A percentile compares a stretch with the other conserved stretches of the same genome.
phyloP scores from a whole-genome alignment of 2,888 invertebrate genomes.

The Galerucella pusilla region DNA sequence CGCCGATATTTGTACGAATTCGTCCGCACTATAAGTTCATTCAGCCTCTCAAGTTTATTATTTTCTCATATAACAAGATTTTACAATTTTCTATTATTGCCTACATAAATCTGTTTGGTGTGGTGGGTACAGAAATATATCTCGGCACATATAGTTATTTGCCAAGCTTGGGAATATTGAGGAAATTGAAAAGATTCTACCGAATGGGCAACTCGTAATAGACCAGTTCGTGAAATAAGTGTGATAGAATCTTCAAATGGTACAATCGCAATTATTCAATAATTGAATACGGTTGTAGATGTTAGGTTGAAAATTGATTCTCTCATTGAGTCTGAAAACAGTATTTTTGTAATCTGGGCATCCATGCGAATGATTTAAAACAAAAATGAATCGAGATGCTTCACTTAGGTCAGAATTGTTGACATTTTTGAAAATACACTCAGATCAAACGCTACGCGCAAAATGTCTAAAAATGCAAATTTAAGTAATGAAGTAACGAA shows the following conservation, averaged over 20 bases:
- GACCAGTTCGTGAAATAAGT: conserved; percentile 13
- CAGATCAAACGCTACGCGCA: no score
- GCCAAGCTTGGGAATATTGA: conserved; percentile 34
- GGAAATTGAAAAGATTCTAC: conserved; percentile 46
- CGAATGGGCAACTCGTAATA: conserved; percentile 34
- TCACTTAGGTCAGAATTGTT: no score
- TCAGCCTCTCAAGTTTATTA: conserved; percentile 38
- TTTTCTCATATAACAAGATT: conserved; percentile 46
- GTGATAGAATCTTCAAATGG: not conserved
- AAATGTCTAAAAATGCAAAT: no score
- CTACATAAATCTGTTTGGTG: conserved; percentile 38
- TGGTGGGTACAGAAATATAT: conserved; percentile 10
- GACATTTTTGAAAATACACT: no score
- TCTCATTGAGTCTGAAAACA: no score
- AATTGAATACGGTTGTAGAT: no score
- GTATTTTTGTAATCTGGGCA: no score
- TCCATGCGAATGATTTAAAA: no score
- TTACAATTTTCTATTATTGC: conserved; percentile 49
- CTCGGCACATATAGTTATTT: conserved; percentile 30
- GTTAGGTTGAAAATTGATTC: no score
- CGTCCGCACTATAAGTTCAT: conserved; percentile 23
- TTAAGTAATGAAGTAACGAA: no score
- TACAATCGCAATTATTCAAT: no score
- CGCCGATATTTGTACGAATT: conserved; percentile 5
- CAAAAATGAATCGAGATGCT: no score